Base-by-base conservation (phyloP, 2,797 vertebrate genomes). In the Lepus townsendii region DNA sequence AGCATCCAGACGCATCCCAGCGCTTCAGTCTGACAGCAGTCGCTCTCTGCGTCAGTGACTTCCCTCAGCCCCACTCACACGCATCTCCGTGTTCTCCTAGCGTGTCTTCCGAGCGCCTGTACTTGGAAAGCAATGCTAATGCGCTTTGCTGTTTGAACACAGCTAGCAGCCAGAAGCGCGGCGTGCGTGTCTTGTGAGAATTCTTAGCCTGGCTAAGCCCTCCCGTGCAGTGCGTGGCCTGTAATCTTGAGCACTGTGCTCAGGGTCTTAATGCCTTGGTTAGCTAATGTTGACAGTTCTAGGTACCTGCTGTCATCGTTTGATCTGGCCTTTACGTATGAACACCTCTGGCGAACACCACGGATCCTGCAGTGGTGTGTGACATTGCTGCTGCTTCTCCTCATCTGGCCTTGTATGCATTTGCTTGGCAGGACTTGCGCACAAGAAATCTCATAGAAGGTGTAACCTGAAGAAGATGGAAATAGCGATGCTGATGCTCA, bases 271-370 rank as follows among this genome's bases (percentile, higher is more conserved):
- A 78, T 30, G 27, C 13, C 16, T 62, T 76, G 65, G 69, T 78
- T 73, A 77, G 63, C 24, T 73, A 72, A 83, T 22, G 6, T 1
- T 0, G 13, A 88, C 50, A 19, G 16, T 20, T 88, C 9, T 62
- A 62, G 88, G 78, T n/a, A 62, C 19, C 26, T 26, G n/a, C 26
- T 77, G 78, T 88, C 16, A 8, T 2, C 38, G 35, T 60, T 94
- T 91, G 68, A 68, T 78, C 75, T 77, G 72, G n/a, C 66, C 60
- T 42, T 91, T 94, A 68, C 73, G 3, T 30, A 20, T 47, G 76
- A 92, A 86, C 19, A 60, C 22, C 4, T 79, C 24, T 72, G 62
- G 42, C 83, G 63, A 93, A 54, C 2, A 57, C 27, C 71, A 17
- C 5, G 16, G 13, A 60, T 17, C 38, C 85, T 87, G 52, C 52